phyloP scores from a whole-genome alignment of 1,140 invertebrate genomes.

The Phymorhynchus buccinoides region DNA sequence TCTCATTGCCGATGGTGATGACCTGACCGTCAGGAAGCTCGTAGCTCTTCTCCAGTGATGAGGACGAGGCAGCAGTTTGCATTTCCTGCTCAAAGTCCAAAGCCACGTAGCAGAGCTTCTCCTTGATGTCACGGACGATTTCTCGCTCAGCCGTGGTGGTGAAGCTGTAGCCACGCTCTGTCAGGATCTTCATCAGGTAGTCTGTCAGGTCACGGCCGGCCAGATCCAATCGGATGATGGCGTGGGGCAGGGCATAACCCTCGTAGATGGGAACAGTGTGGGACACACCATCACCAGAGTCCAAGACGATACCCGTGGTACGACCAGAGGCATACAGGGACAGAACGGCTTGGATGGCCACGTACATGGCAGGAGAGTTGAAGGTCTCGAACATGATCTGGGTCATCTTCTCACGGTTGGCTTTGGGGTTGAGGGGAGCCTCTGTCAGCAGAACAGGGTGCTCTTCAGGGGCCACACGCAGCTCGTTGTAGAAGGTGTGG shows the following conservation, averaged over 20 bases:
- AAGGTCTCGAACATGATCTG: slow-evolving; percentile 82
- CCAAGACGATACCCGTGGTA: slow-evolving; percentile 94
- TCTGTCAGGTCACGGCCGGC: slow-evolving; percentile 95
- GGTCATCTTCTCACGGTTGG: slow-evolving; percentile 73
- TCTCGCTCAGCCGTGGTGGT: slow-evolving; percentile 81
- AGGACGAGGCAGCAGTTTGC: slow-evolving; percentile 84
- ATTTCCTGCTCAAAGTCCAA: slow-evolving; percentile 94
- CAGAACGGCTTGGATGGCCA: slow-evolving; percentile 86
- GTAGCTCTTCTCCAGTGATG: slow-evolving; percentile 54
- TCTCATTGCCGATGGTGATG: slow-evolving; percentile 86
- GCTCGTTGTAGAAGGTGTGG: slow-evolving; percentile 84
- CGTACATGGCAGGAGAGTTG: slow-evolving; percentile 84
- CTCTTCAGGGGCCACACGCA: slow-evolving; percentile 87
- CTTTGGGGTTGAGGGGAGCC: slow-evolving; percentile 77
- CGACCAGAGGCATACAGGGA: slow-evolving; percentile 94
- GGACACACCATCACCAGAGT: slow-evolving; percentile 92
- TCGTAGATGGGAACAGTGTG: slow-evolving; percentile 93
- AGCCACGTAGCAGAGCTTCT: slow-evolving; percentile 94
- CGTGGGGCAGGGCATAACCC: slow-evolving; percentile 83
- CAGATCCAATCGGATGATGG: slow-evolving; percentile 88
- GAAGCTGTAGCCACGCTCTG: slow-evolving; percentile 95
- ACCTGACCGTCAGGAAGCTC: slow-evolving; percentile 52
- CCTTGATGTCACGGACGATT: slow-evolving; percentile 81
- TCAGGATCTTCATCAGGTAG: slow-evolving; percentile 95
- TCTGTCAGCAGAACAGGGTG: slow-evolving; percentile 72